phyloP scores from a whole-genome alignment of 2,888 invertebrate species.

The Eledona agricola region DNA sequence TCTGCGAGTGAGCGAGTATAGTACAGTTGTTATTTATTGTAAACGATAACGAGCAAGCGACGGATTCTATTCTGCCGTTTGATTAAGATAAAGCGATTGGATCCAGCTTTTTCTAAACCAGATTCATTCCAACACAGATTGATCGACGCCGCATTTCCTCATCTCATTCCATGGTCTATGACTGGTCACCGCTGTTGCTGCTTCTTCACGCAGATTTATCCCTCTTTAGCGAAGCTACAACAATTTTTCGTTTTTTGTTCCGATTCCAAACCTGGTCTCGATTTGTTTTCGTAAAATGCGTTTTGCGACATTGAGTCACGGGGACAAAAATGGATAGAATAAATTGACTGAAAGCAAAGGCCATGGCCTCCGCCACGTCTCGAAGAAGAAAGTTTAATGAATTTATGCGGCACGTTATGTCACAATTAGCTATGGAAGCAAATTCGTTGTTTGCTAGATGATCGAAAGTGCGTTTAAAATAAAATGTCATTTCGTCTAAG shows the following conservation, averaged over 20 bases:
- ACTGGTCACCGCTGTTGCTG: no score
- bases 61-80: conserved; percentile 1
- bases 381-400: conserved; percentile 14
- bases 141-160: no score
- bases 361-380: conserved; percentile 29
- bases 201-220: no score
- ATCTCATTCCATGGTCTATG: no score
- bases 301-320: no score
- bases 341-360: conserved; percentile 14
- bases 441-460: conserved; percentile 13
- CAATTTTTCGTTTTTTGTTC: no score
- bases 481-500: conserved; percentile 19
- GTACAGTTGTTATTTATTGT: conserved; percentile 21
- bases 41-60: conserved; percentile 9
- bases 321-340: conserved; percentile 5
- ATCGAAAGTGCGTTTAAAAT: conserved; percentile 21
- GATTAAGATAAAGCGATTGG: conserved; percentile 13
- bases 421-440: conserved; percentile 20
- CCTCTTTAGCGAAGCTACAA: no score
- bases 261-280: no score
- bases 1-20: conserved; percentile 9
- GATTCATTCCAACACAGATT: no score
- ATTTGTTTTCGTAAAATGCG: no score
- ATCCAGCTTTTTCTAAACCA: conserved; percentile 7
- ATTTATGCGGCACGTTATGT: conserved; percentile 15